Evolutionary conservation across 2,888 invertebrate genomes (phyloP), one percentile per base, ranked within the genome.

Genomic region (Cylindroiulus punctatus): DNA sequence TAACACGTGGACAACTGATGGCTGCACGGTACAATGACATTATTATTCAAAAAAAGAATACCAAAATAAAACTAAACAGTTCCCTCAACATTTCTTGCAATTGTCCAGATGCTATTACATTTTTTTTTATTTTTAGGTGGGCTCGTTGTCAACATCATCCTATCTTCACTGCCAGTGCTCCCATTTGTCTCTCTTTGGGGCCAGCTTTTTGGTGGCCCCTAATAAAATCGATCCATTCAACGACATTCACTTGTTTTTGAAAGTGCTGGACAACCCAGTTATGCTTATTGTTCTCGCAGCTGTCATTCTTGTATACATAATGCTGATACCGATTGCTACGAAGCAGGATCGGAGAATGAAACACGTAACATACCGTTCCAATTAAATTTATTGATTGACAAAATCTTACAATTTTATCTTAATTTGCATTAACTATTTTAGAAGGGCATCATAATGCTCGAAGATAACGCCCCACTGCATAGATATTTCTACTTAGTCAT

Each of bases 391-490:
- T 36, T 36, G 36, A 26, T 19, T 26, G 14, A 81, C 5, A 30
- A 30, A 7, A 42, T 42, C 44, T 84, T 22, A n/a, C 22, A 42
- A 26, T 4, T 36, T 2, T 83, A 22, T 19, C 32, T n/a, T 5
- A 22, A 82, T 82, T 82, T 30, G 10, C 8, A 14, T 0, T 17
- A 5, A 44, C 1, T 84, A 26, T 84, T 84, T n/a, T 47, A 84
- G 84, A 84, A 44, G 19, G 30, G 44, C 44, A 42, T 76, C 26
- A 86, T 86, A 40, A 30, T 81, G 76, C 87, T 89, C 10, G 87
- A 88, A 17, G 89, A 89, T 85, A 89, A 89, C 84, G 86, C 85
- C 81, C 88, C 88, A n/a, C 85, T 84, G 0, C 88, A 89, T 57
- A 87, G 85, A 22, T 88, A 87, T 86, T 87, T 87, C 3, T 89